Conservation (phyloP, 2,888 invertebrate genomes). For the Leucania comma region DNA sequence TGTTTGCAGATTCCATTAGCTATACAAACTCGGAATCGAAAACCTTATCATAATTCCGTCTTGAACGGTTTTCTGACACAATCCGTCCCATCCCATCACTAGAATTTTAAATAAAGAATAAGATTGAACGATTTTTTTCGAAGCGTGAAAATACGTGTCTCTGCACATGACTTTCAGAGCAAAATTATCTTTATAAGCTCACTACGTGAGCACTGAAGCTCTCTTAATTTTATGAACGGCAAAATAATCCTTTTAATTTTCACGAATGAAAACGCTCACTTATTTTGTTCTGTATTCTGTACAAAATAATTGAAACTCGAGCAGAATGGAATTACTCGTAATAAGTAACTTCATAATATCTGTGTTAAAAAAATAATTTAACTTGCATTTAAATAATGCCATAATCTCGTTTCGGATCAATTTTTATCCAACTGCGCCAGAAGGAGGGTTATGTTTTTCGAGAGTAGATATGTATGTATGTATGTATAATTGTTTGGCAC, state of each 20-base stretch:
- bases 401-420: too few species aligned
- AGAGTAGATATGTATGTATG: too few species aligned
- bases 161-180: neutral
- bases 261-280: conserved; percentile 38
- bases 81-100: conserved; percentile 22
- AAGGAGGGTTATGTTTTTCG: too few species aligned
- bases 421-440: too few species aligned
- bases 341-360: conserved; percentile 24
- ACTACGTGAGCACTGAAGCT: conserved; percentile 17
- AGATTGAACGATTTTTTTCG: conserved; percentile 9
- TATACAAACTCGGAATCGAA: conserved; percentile 67
- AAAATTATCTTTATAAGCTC: conserved; percentile 27
- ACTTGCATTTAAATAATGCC: conserved; percentile 8
- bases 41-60: conserved; percentile 63
- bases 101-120: conserved; percentile 13
- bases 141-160: conserved; percentile 7
- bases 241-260: conserved; percentile 43
- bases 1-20: conserved; percentile 77
- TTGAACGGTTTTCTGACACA: conserved; percentile 48
- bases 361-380: neutral
- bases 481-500: too few species aligned
- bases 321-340: conserved; percentile 32
- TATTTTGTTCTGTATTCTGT: conserved; percentile 29
- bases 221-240: conserved; percentile 35
- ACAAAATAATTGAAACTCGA: conserved; percentile 31